phyloP scores from a whole-genome alignment of 2,888 invertebrate species.

The Dryococelus australis region DNA sequence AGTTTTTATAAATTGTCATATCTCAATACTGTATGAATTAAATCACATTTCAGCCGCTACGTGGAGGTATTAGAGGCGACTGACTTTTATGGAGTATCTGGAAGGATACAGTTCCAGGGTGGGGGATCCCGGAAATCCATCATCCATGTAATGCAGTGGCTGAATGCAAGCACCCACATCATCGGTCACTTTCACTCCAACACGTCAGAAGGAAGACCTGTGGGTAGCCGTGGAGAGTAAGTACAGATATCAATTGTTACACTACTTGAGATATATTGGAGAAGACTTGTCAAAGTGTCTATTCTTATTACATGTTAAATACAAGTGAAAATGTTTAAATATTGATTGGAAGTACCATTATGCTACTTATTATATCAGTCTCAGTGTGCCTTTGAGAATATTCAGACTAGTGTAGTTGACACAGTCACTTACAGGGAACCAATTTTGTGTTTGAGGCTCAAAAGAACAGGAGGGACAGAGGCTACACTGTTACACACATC shows the following conservation, averaged over 20 bases:
- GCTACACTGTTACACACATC: no score
- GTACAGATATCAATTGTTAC: conserved; percentile 32
- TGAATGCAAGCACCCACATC: conserved; percentile 59
- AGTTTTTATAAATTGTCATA: not conserved
- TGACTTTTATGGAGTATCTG: conserved; percentile 74
- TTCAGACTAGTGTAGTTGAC: no score
- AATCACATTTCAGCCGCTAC: conserved; percentile 61
- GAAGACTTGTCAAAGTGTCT: no score
- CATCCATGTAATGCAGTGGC: conserved; percentile 69
- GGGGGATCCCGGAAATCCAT: conserved; percentile 72
- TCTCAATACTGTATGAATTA: not conserved
- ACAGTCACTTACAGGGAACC: no score
- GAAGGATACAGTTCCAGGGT: conserved; percentile 57
- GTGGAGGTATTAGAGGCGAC: conserved; percentile 69
- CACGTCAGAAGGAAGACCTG: conserved; percentile 58
- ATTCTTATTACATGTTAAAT: no score
- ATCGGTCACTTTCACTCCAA: conserved; percentile 69
- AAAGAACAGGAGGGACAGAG: no score
- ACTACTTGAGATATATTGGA: not conserved
- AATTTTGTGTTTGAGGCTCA: no score
- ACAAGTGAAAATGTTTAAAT: no score
- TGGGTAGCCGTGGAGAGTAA: conserved; percentile 61
- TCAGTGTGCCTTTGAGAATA: no score
- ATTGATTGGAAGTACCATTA: no score
- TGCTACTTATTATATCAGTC: no score